Evolutionary conservation across 1,140 invertebrate species (phyloP).

Genomic region (Bombus picipes): DNA sequence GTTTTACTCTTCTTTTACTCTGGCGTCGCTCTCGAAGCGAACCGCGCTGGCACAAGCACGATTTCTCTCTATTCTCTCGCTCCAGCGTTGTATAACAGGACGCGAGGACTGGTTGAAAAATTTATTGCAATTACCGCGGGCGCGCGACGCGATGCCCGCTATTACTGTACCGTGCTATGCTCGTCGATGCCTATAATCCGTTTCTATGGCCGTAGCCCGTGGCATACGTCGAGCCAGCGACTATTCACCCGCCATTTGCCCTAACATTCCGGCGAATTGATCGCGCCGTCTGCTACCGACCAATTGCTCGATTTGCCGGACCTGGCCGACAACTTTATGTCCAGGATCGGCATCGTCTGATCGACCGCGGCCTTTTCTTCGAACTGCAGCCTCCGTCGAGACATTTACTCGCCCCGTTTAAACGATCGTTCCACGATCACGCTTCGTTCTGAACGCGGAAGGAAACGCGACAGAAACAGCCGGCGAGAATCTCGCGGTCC

Average conservation of each 20-base stretch:
- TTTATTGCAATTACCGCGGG: constrained; percentile 56
- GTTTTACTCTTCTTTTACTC: constrained; percentile 24
- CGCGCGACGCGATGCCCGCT: background rate
- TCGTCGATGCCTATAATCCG: constrained; percentile 58
- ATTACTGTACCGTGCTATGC: background rate
- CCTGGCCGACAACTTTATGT: constrained; percentile 21
- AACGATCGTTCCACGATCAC: background rate
- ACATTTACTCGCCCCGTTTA: constrained; percentile 6
- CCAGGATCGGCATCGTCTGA: constrained; percentile 20
- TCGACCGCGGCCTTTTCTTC: constrained; percentile 28
- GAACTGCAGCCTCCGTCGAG: too few relatives aligned
- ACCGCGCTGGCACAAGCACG: background rate
- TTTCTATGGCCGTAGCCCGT: constrained; percentile 25
- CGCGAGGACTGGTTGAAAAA: constrained; percentile 45
- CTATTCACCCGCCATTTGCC: constrained; percentile 52
- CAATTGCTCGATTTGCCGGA: constrained; percentile 31
- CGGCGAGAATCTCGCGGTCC: background rate
- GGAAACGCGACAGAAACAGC: background rate
- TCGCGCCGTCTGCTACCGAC: constrained; percentile 5
- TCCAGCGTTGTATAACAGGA: background rate
- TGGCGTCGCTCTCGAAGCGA: background rate
- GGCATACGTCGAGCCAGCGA: background rate
- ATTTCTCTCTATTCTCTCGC: background rate
- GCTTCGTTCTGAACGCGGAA: background rate
- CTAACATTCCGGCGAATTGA: constrained; percentile 43